Conservation (phyloP, 2,113 vertebrate species). For the Paedocypris sp. region DNA sequence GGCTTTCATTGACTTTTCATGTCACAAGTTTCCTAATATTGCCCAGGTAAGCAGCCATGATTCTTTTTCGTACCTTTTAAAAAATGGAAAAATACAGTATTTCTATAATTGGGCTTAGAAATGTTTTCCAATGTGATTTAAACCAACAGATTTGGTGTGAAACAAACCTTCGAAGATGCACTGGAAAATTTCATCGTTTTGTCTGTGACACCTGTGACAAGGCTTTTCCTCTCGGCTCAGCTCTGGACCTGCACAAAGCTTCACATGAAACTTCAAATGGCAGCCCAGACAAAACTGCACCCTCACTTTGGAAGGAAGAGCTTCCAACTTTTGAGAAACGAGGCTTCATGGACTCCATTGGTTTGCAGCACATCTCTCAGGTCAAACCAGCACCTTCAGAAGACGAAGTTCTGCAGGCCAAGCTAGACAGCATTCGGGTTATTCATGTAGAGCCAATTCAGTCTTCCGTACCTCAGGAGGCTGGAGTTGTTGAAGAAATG, state of each 20-base stretch:
- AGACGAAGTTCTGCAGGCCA: conserved; percentile 57
- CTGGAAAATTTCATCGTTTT: conserved; percentile 87
- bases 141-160: conserved; percentile 85
- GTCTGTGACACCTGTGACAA: conserved; percentile 86
- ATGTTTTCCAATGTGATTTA: not conserved
- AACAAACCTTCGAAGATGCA: conserved; percentile 83
- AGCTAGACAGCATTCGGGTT: conserved; percentile 73
- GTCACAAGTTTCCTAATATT: conserved; percentile 86
- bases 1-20: conserved; percentile 95
- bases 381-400: conserved; percentile 61
- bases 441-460: conserved; percentile 74
- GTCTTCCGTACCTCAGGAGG: conserved; percentile 79
- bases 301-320: not conserved
- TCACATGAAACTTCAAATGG: conserved; percentile 28
- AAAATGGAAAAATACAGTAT: not conserved
- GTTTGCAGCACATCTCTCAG: conserved; percentile 77
- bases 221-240: conserved; percentile 84
- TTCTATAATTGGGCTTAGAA: not conserved
- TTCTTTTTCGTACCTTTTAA: not conserved
- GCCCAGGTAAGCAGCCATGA: conserved; percentile 71
- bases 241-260: conserved; percentile 75
- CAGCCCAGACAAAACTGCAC: not conserved
- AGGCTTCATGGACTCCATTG: conserved; percentile 74
- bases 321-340: conserved; percentile 9
- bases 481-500: conserved; percentile 49